phyloP scores from a whole-genome alignment of 2,888 invertebrate genomes.

The Cylloceria caligata region DNA sequence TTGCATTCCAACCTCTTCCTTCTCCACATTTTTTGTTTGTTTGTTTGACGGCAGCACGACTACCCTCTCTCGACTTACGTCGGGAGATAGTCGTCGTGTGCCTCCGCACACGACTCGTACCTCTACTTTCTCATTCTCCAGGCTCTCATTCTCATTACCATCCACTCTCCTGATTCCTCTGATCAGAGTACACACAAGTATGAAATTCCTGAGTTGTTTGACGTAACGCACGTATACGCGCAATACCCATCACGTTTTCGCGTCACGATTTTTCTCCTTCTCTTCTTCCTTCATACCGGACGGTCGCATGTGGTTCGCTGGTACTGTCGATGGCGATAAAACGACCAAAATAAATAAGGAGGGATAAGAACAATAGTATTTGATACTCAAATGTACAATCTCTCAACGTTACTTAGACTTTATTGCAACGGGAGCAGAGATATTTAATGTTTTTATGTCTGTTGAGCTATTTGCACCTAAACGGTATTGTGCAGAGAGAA shows the following conservation, averaged over 20 bases:
- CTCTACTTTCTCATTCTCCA: conserved; percentile 23
- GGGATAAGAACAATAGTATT: not conserved
- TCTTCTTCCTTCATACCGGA: not conserved
- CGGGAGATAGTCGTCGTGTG: conserved; percentile 36
- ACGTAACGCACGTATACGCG: conserved; percentile 56
- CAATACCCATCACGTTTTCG: conserved; percentile 52
- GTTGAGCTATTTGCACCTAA: not conserved
- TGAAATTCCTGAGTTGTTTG: conserved; percentile 54
- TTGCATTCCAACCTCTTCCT: conserved; percentile 51
- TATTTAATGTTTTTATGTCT: not conserved
- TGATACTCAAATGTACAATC: not conserved
- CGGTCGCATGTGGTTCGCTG: conserved; percentile 1
- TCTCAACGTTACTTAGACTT: not conserved
- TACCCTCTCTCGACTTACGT: conserved; percentile 33
- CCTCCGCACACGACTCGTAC: conserved; percentile 25
- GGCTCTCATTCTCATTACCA: not conserved
- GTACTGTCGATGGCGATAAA: conserved; percentile 7
- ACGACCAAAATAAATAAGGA: not conserved
- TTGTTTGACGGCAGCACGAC: conserved; percentile 13
- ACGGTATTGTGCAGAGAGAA: not conserved
- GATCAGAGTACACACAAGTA: conserved; percentile 42
- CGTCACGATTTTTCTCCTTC: conserved; percentile 52
- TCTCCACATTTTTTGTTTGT: conserved; percentile 28
- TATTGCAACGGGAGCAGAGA: not conserved
- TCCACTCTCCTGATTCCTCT: not conserved